Conservation (phyloP, 2,797 vertebrate species). For the Agapornis canus region DNA sequence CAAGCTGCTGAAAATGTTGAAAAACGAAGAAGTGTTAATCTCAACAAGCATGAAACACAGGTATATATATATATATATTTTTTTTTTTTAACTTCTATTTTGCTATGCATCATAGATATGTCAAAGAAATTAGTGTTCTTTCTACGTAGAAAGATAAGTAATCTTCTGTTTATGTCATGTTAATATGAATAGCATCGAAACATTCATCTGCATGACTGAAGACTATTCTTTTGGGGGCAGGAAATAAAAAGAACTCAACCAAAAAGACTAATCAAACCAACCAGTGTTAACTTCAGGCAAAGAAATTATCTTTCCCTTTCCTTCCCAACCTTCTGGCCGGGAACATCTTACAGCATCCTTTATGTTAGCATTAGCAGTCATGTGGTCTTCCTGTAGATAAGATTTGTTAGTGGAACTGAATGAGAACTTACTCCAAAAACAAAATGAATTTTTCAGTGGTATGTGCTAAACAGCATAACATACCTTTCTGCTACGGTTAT, state of each 20-base stretch:
- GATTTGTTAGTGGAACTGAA: not conserved
- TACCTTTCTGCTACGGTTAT: slow-evolving; percentile 9
- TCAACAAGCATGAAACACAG: slow-evolving; percentile 81
- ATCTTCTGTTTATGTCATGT: not conserved
- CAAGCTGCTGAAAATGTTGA: slow-evolving; percentile 87
- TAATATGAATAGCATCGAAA: not conserved
- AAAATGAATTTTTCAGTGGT: not conserved
- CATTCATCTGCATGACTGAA: not conserved
- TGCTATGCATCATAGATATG: not conserved
- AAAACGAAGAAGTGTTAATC: slow-evolving; percentile 82
- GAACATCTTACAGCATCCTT: not conserved
- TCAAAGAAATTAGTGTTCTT: not conserved
- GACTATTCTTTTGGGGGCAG: not conserved
- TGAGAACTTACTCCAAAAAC: not conserved
- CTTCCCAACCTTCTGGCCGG: not conserved
- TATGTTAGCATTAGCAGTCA: not conserved
- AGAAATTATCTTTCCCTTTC: not conserved
- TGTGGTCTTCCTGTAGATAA: not conserved
- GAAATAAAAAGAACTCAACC: not conserved
- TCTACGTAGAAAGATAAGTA: not conserved
- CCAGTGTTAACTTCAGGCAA: not conserved
- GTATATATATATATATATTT: slow-evolving; percentile 70
- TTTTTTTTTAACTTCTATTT: not conserved
- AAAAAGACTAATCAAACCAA: not conserved
- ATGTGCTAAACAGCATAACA: not conserved